These are phyloP conservation scores for Parotocinclus haroldoi DNA, from an alignment of 2,797 vertebrate genomes.

Conservation along the genomic window DNA sequence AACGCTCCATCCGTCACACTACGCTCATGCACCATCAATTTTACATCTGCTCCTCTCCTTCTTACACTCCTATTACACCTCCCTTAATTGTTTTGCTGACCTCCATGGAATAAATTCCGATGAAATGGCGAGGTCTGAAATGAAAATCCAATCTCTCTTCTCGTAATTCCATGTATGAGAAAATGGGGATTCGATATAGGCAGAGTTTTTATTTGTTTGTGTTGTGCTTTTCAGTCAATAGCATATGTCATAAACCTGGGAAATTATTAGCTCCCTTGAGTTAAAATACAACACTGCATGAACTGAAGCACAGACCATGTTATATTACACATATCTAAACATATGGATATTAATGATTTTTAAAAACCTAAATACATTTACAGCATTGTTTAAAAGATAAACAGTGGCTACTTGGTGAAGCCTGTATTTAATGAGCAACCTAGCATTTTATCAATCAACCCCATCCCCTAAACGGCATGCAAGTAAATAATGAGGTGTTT, in stretches of 20 bases:
- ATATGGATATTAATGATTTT: too few relatives aligned
- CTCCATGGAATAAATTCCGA: conserved; percentile 56
- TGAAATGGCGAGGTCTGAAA: conserved; percentile 59
- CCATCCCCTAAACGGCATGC: too few relatives aligned
- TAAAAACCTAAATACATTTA: too few relatives aligned
- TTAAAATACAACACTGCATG: background rate
- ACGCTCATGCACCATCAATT: conserved; percentile 51
- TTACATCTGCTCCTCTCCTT: conserved; percentile 50
- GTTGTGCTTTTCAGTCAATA: conserved; percentile 20
- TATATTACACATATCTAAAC: background rate
- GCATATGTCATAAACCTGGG: conserved; percentile 14
- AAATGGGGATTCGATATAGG: conserved; percentile 16
- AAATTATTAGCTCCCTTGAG: conserved; percentile 1
- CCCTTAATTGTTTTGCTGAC: conserved; percentile 67
- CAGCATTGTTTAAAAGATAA: too few relatives aligned
- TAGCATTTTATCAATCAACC: too few relatives aligned
- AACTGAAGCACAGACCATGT: background rate
- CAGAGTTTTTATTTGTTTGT: conserved; percentile 14
- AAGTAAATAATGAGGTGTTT: too few relatives aligned
- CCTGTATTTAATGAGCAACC: too few relatives aligned
- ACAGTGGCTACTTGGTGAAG: too few relatives aligned
- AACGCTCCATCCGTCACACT: conserved; percentile 42
- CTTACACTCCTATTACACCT: conserved; percentile 55
- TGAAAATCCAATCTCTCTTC: conserved; percentile 48
- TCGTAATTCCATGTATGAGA: conserved; percentile 4